These are phyloP conservation scores for Cynaeus angustus DNA, from an alignment of 2,888 invertebrate genomes.

Conservation along the genomic window DNA sequence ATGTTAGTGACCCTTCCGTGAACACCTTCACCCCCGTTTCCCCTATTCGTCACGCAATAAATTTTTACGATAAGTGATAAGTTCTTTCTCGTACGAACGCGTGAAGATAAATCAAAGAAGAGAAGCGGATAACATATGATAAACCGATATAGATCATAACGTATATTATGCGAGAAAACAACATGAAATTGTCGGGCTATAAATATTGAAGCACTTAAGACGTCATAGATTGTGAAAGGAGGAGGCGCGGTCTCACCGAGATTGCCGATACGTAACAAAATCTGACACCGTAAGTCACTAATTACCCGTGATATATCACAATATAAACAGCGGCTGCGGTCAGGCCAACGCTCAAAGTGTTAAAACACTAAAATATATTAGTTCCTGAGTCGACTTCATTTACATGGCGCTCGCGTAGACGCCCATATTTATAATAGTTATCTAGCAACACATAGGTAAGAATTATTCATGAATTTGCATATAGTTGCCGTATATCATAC, in stretches of 20 bases:
- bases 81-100: constrained; percentile 24
- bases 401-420: constrained; percentile 64
- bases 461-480: constrained; percentile 69
- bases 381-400: constrained; percentile 67
- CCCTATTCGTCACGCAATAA: constrained; percentile 42
- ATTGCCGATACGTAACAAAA: constrained; percentile 69
- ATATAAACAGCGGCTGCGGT: constrained; percentile 69
- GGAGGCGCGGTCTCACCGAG: constrained; percentile 65
- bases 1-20: no score
- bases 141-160: constrained; percentile 66
- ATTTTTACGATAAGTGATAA: constrained; percentile 39
- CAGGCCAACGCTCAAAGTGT: constrained; percentile 69
- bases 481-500: constrained; percentile 66
- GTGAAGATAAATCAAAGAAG: constrained; percentile 63
- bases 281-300: constrained; percentile 69
- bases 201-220: constrained; percentile 68
- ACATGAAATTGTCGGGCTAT: constrained; percentile 65
- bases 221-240: constrained; percentile 66
- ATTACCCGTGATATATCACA: constrained; percentile 71
- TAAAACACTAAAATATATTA: constrained; percentile 71
- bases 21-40: background rate
- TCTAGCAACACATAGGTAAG: constrained; percentile 68
- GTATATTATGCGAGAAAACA: constrained; percentile 61
- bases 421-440: constrained; percentile 69
- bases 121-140: constrained; percentile 63